phyloP scores from a whole-genome alignment of 2,113 vertebrate species.

The Cromileptes altivelis region DNA sequence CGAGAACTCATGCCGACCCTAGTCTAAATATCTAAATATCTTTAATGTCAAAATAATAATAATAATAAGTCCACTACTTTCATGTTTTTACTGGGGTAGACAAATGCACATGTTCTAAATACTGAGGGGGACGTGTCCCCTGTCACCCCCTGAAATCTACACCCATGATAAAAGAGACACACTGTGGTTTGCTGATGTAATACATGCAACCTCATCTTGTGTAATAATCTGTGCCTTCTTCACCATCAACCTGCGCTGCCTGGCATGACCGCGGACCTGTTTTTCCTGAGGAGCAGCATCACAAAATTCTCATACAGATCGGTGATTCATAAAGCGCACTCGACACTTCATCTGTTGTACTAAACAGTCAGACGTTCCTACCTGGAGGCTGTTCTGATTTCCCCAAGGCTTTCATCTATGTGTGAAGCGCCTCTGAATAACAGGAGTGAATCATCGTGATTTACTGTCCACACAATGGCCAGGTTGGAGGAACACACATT shows the following conservation, averaged over 20 bases:
- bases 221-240: background rate
- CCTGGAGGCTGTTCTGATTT: constrained; percentile 66
- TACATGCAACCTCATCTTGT: background rate
- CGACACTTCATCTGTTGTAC: constrained; percentile 42
- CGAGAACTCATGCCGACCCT: too few species aligned
- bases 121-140: too few species aligned
- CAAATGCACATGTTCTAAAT: too few species aligned
- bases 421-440: constrained; percentile 64
- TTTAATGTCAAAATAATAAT: too few species aligned
- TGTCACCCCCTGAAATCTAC: too few species aligned
- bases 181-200: background rate
- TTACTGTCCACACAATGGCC: constrained; percentile 58
- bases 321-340: constrained; percentile 56
- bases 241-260: background rate
- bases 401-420: constrained; percentile 61
- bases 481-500: constrained; percentile 57
- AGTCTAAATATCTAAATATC: too few species aligned
- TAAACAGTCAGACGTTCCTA: constrained; percentile 48
- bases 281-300: constrained; percentile 29
- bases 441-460: constrained; percentile 66
- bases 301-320: constrained; percentile 38
- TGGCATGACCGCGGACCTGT: background rate
- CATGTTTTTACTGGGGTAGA: too few species aligned
- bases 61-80: too few species aligned
- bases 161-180: background rate